Evolutionary conservation across 2,888 invertebrate species (phyloP).

Genomic region (Aspidiotus destructor): DNA sequence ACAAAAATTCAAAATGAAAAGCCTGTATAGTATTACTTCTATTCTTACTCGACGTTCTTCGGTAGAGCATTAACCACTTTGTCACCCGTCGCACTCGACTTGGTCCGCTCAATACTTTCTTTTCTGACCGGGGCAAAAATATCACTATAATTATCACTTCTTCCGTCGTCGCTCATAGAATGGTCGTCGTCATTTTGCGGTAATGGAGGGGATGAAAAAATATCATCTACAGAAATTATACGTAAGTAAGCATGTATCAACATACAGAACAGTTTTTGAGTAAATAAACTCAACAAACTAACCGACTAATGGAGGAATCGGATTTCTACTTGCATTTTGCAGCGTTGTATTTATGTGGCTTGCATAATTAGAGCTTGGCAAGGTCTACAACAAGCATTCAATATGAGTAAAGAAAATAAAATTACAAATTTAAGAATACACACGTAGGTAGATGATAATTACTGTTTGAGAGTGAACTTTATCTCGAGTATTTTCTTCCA

Average conservation of each 20-base stretch:
- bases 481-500: neutral
- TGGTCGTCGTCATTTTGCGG: conserved; percentile 23
- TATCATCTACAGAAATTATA: conserved; percentile 24
- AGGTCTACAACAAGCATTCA: too few species aligned
- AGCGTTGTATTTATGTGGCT: conserved; percentile 13
- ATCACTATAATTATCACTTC: conserved; percentile 31
- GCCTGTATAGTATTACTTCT: too few species aligned
- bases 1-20: too few species aligned
- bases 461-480: neutral
- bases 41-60: too few species aligned
- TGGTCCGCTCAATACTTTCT: too few species aligned
- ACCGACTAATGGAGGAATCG: neutral
- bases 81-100: too few species aligned
- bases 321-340: neutral
- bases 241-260: neutral
- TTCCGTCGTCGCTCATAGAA: conserved; percentile 31
- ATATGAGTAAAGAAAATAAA: too few species aligned
- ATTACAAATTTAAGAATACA: too few species aligned
- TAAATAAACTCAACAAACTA: neutral
- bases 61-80: too few species aligned
- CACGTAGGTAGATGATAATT: too few species aligned
- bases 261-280: neutral
- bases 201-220: conserved; percentile 34
- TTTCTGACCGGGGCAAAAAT: neutral
- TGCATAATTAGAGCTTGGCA: conserved; percentile 8